Evolutionary conservation across 92 coral and sea anemone genomes (phyloP).

Genomic region (Micromussa lordhowensis): DNA sequence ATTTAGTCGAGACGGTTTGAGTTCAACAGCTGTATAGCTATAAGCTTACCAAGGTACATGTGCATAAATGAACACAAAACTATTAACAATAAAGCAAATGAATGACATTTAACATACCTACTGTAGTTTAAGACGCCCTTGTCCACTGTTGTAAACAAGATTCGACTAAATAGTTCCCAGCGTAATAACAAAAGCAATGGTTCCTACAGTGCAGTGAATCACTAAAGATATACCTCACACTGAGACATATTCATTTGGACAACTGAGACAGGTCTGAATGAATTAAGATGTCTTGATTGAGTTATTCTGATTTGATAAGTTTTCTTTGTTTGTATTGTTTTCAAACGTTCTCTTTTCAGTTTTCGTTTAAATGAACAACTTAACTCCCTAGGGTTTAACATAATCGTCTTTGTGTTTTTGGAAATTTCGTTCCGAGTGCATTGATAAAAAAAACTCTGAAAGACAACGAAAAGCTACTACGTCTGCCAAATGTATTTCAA

Average conservation of each 20-base stretch:
- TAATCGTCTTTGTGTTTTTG: background rate
- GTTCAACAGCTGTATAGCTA: background rate
- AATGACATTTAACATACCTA: background rate
- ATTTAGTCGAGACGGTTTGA: background rate
- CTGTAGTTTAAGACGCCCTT: background rate
- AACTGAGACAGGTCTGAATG: background rate
- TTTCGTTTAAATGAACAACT: conserved; percentile 19
- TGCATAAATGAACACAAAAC: background rate
- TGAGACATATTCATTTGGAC: background rate
- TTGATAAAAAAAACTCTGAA: no score
- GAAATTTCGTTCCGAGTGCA: background rate
- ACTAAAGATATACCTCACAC: background rate
- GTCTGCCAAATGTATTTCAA: background rate
- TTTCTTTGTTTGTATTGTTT: conserved; percentile 9
- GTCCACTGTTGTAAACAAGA: background rate
- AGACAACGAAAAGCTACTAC: background rate
- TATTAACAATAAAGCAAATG: background rate
- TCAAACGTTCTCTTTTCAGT: background rate
- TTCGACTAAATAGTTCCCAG: background rate
- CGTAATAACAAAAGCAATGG: background rate
- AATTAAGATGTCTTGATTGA: background rate
- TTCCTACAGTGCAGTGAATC: background rate
- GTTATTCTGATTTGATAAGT: background rate
- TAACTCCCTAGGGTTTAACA: background rate
- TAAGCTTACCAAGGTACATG: background rate